Evolutionary conservation across 64 coral and sea anemone species (phyloP).

Genomic region (Platygyra sinensis): DNA sequence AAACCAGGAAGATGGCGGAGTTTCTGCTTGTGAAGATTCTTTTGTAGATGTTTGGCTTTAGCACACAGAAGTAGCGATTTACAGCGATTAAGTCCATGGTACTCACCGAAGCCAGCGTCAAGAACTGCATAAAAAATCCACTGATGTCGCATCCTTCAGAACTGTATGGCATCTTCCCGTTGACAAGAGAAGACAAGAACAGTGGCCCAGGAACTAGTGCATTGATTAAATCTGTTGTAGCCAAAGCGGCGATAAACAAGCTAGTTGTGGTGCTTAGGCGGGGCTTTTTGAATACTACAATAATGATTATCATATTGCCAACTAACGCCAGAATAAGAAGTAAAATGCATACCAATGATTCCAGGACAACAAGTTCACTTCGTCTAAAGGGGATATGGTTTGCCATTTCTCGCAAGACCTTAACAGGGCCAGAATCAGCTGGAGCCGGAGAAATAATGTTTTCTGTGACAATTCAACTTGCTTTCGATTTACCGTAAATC

Average conservation of each 20-base stretch:
- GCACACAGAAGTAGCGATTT: constrained; percentile 26
- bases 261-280: constrained; percentile 9
- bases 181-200: constrained; percentile 6
- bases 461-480: no score
- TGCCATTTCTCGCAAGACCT: no score
- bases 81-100: constrained; percentile 35
- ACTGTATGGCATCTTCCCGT: constrained; percentile 7
- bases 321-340: constrained; percentile 7
- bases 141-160: constrained; percentile 1
- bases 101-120: constrained; percentile 6
- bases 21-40: constrained; percentile 35
- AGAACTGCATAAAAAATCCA: constrained; percentile 39
- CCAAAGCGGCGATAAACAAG: constrained; percentile 18
- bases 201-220: constrained; percentile 1
- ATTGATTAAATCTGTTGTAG: constrained; percentile 34
- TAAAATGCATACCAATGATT: not conserved
- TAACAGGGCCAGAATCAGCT: no score
- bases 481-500: no score
- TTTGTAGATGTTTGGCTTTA: constrained; percentile 32
- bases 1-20: constrained; percentile 21
- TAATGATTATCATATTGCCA: constrained; percentile 40
- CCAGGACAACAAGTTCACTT: not conserved
- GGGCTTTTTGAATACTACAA: constrained; percentile 20
- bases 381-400: not conserved
- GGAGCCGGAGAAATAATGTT: no score